These are phyloP conservation scores for Mesitornis unicolor DNA, from an alignment of 2,113 vertebrate genomes.

Conservation along the genomic window DNA sequence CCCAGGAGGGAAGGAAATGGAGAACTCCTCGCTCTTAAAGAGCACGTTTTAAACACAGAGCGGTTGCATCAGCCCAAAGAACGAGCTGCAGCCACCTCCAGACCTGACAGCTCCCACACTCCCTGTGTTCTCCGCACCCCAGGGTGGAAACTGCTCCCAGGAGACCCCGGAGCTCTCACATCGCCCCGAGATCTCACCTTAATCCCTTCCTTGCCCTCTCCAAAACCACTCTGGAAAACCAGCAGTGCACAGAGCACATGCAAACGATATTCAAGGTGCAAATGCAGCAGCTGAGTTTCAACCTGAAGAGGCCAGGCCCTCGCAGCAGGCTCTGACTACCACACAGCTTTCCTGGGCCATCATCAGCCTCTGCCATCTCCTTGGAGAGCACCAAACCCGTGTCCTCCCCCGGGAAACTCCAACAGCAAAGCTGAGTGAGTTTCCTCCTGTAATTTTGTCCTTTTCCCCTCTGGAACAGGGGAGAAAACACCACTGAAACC, in stretches of 20 bases:
- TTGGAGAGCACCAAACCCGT: not conserved
- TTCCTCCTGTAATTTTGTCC: not conserved
- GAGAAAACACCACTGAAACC: too few species aligned
- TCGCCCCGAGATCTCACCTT: accelerated
- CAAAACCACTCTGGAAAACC: accelerated
- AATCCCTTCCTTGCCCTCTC: not conserved
- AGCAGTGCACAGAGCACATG: not conserved
- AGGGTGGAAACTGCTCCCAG: not conserved
- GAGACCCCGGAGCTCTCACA: not conserved
- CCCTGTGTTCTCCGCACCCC: accelerated
- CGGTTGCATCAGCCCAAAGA: not conserved
- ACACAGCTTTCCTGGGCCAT: not conserved
- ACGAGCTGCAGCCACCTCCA: not conserved
- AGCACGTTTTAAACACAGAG: not conserved
- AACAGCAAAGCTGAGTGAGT: accelerated
- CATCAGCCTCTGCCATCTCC: not conserved
- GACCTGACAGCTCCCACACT: accelerated
- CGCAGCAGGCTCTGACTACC: not conserved
- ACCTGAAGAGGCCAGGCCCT: not conserved
- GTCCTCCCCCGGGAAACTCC: not conserved
- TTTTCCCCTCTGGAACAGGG: not conserved
- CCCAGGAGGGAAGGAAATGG: not conserved
- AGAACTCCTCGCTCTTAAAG: not conserved
- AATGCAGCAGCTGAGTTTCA: not conserved
- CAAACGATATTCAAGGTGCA: accelerated